A percentile compares a stretch with the other conserved stretches of the same genome.
These are phyloP conservation scores for Deroptyus accipitrinus DNA, from an alignment of 2,113 vertebrate genomes.

Conservation along the genomic window DNA sequence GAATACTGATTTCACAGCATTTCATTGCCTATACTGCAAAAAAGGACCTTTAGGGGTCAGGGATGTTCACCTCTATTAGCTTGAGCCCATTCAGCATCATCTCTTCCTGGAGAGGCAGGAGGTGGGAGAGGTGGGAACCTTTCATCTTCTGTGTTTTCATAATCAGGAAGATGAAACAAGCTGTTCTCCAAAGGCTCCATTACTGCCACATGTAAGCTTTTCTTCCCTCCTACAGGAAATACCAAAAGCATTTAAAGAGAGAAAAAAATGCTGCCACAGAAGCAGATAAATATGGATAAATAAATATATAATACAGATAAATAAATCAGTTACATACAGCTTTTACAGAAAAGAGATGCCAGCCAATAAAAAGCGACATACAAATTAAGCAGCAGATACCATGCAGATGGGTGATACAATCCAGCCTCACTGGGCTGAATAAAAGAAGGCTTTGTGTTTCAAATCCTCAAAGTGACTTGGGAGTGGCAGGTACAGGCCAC, in stretches of 20 bases:
- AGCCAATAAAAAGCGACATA: accelerated
- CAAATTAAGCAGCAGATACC: not conserved
- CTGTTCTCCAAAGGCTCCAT: constrained; percentile 71
- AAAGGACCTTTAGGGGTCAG: not conserved
- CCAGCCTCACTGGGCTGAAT: not conserved
- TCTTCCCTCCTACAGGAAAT: not conserved
- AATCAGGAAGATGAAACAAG: constrained; percentile 73
- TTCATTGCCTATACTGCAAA: not conserved
- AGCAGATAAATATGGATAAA: too few relatives aligned
- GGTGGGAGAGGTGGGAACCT: constrained; percentile 86
- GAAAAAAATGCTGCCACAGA: not conserved
- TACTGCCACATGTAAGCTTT: constrained; percentile 52
- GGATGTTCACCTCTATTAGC: constrained; percentile 67
- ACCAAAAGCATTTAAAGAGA: not conserved
- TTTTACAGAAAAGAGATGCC: not conserved
- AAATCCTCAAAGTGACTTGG: not conserved
- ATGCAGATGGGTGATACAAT: not conserved
- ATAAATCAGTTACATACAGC: not conserved
- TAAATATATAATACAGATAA: too few relatives aligned
- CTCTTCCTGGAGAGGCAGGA: constrained; percentile 81
- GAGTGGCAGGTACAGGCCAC: not conserved
- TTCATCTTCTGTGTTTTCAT: constrained; percentile 82
- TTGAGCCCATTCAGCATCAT: constrained; percentile 61
- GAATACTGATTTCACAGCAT: not conserved
- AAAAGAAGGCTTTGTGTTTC: not conserved